Evolutionary conservation across 2,797 vertebrate genomes (phyloP), one percentile per base, ranked within the genome.

Genomic region (Tarsius wallacei): DNA sequence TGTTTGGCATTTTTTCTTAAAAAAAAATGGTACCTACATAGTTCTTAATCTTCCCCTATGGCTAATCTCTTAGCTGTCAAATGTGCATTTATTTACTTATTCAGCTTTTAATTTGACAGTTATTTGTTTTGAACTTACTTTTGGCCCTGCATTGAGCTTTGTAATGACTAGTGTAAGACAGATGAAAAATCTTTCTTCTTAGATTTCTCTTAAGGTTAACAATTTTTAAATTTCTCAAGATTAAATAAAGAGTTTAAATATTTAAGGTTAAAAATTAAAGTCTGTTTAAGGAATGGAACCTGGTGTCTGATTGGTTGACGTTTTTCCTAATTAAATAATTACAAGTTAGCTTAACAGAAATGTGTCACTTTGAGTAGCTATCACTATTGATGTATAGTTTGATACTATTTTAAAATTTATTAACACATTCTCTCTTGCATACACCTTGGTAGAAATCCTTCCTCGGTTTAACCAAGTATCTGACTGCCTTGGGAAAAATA

Each of bases 71-170:
- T 71, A 42, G 21, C 51, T 86, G 19, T 83, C 42, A 88, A 71
- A 31, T 47, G 1, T 10, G 7, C 6, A 64, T 87, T 81, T 51
- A 74, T 78, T 86, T 33, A 82, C 15, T 57, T 24, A 15, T 33
- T 94, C 22, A 21, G 21, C 63, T 31, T 90, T 85, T 96, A 74
- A 70, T 68, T 87, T 91, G 31, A 55, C 8, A 87, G 15, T 71
- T 59, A 74, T 12, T 86, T 92, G 51, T 90, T 82, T 80, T 90
- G 42, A 76, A 74, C 5, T 88, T 88, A 59, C 28, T 57, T 86
- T 53, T 77, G 49, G 16, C 26, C 57, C 26, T 66, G 4, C 71
- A 26, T 3, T 36, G 33, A n/a, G 19, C 19, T 93, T 87, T 42
- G 5, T 81, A 64, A 36, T 76, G 24, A 94, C 66, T 76, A n/a